A percentile compares a stretch with the other conserved stretches of the same genome.
phyloP scores from a whole-genome alignment of 2,888 invertebrate genomes.

The Tetanocera ferruginea region DNA sequence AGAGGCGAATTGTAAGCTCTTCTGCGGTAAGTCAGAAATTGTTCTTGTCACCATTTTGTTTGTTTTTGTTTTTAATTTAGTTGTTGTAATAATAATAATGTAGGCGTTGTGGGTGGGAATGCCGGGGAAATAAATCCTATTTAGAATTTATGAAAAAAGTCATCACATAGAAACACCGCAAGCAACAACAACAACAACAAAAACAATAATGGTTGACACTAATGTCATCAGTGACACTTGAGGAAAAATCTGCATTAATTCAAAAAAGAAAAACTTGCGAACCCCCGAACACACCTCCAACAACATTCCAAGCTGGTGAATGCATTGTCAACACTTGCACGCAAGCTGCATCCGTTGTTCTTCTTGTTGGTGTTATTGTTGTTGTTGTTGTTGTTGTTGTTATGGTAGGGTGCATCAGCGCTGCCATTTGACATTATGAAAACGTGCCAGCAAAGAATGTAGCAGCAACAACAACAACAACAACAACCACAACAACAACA shows the following conservation, averaged over 20 bases:
- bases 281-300: not conserved
- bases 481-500: not conserved
- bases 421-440: constrained; percentile 35
- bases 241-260: constrained; percentile 36
- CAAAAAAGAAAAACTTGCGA: not conserved
- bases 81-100: not conserved
- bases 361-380: too few relatives aligned
- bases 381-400: not conserved
- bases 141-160: constrained; percentile 37
- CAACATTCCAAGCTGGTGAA: not conserved
- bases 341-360: not conserved
- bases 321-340: constrained; percentile 17
- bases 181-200: constrained; percentile 24
- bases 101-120: too few relatives aligned
- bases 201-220: constrained; percentile 13
- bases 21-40: not conserved
- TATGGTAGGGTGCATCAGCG: constrained; percentile 10
- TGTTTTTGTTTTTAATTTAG: not conserved
- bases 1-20: not conserved
- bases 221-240: constrained; percentile 31
- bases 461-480: not conserved
- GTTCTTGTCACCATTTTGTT: not conserved
- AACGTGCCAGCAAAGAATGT: constrained; percentile 10
- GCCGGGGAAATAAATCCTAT: constrained; percentile 35
- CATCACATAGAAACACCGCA: not conserved